Percentiles rank a stretch among this genome's conserved stretches.
Evolutionary conservation across 2,113 vertebrate species (phyloP).

Genomic region (Vombatus ursinus): DNA sequence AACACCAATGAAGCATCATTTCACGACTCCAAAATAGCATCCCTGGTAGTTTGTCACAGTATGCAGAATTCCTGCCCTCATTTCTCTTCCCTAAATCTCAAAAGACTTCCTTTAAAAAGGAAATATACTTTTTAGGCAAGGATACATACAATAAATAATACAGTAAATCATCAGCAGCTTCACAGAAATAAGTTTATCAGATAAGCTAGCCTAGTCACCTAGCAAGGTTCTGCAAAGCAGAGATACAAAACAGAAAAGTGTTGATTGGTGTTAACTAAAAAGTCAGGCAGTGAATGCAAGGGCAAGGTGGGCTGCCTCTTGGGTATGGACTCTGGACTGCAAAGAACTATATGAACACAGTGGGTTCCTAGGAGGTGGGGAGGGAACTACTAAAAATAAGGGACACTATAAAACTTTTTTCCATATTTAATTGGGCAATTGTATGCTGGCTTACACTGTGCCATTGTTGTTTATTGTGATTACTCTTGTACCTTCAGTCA

Average conservation of each 20-base stretch:
- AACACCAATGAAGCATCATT: background rate
- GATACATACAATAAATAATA: background rate
- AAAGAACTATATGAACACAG: background rate
- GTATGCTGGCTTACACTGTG: background rate
- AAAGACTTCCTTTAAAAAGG: background rate
- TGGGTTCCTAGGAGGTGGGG: background rate
- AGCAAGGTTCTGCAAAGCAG: background rate
- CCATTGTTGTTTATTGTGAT: background rate
- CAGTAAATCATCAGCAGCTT: background rate
- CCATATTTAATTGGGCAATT: background rate
- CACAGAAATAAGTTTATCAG: background rate
- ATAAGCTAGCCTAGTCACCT: background rate
- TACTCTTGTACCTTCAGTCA: background rate
- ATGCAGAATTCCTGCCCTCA: background rate
- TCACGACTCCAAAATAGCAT: background rate
- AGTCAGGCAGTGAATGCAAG: background rate
- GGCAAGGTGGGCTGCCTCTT: background rate
- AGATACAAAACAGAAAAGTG: background rate
- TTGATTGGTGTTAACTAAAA: background rate
- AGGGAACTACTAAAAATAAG: background rate
- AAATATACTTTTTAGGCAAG: background rate
- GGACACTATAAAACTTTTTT: background rate
- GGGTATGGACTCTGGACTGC: fast-evolving
- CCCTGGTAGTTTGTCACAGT: background rate
- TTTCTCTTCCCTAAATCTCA: background rate